These are phyloP conservation scores for Sinocyclocheilus anshuiensis DNA, from an alignment of 2,113 vertebrate species.

Conservation along the genomic window DNA sequence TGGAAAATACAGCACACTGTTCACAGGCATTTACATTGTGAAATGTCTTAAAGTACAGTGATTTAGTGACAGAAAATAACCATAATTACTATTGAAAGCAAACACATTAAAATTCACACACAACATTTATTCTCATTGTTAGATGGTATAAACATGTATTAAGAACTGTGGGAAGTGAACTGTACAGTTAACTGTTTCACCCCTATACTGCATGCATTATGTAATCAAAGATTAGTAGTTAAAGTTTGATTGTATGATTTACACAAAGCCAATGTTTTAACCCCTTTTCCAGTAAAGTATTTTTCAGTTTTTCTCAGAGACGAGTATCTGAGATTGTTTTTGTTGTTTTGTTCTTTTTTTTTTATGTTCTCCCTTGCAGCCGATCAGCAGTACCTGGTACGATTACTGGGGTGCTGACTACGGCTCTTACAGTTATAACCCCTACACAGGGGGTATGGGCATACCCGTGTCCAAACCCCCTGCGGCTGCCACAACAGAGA, in stretches of 20 bases:
- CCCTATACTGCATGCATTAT: background rate
- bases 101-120: background rate
- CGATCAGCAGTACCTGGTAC: slow-evolving; percentile 99
- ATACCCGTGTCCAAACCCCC: slow-evolving; percentile 94
- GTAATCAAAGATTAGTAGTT: background rate
- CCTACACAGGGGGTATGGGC: slow-evolving; percentile 92
- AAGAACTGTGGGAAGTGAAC: background rate
- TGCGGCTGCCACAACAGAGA: slow-evolving; percentile 78
- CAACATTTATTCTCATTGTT: background rate
- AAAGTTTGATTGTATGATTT: background rate
- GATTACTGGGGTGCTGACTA: slow-evolving; percentile 99
- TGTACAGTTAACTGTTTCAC: background rate
- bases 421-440: slow-evolving; percentile 95
- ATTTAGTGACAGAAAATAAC: background rate
- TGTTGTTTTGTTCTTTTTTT: slow-evolving; percentile 7
- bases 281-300: background rate
- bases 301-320: background rate
- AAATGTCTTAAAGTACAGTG: background rate
- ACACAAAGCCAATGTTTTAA: background rate
- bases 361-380: slow-evolving; percentile 72
- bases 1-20: background rate
- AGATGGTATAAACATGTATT: background rate
- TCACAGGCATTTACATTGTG: background rate
- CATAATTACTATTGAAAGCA: background rate
- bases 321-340: slow-evolving; percentile 30